Percentiles rank a stretch among this genome's conserved stretches.
Evolutionary conservation across 2,888 invertebrate genomes (phyloP).

Genomic region (Abrostola tripartita): DNA sequence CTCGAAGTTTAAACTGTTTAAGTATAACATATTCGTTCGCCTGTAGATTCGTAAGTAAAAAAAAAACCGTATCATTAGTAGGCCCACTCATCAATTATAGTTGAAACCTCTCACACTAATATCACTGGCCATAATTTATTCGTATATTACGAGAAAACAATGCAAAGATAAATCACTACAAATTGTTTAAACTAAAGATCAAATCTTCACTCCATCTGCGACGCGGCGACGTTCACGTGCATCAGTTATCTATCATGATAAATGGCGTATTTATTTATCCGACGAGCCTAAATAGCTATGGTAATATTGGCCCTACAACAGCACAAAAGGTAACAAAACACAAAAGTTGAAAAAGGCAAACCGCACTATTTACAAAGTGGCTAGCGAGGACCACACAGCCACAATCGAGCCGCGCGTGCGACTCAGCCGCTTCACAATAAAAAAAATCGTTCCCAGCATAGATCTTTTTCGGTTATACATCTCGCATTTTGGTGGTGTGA

Average conservation of each 20-base stretch:
- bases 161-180: slow-evolving; percentile 78
- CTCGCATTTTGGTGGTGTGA: slow-evolving; percentile 88
- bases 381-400: slow-evolving; percentile 88
- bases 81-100: slow-evolving; percentile 34
- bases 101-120: slow-evolving; percentile 32
- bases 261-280: slow-evolving; percentile 89
- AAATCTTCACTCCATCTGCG: slow-evolving; percentile 82
- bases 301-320: slow-evolving; percentile 88
- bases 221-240: slow-evolving; percentile 81
- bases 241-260: slow-evolving; percentile 88
- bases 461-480: slow-evolving; percentile 87
- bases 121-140: slow-evolving; percentile 48
- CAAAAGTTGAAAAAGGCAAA: slow-evolving; percentile 89
- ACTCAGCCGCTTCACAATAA: slow-evolving; percentile 80
- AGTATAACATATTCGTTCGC: slow-evolving; percentile 3
- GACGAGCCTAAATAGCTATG: slow-evolving; percentile 88
- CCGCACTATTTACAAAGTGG: slow-evolving; percentile 89
- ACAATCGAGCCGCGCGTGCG: slow-evolving; percentile 88
- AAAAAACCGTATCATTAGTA: slow-evolving; percentile 27
- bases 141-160: slow-evolving; percentile 69
- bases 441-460: slow-evolving; percentile 86
- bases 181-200: slow-evolving; percentile 78
- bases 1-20: too few relatives aligned
- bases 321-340: slow-evolving; percentile 89
- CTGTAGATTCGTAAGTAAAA: slow-evolving; percentile 17